Percentiles rank a stretch among this genome's conserved stretches.
These are phyloP conservation scores for Oostethus manadensis DNA, from an alignment of 2,113 vertebrate genomes.

Conservation along the genomic window DNA sequence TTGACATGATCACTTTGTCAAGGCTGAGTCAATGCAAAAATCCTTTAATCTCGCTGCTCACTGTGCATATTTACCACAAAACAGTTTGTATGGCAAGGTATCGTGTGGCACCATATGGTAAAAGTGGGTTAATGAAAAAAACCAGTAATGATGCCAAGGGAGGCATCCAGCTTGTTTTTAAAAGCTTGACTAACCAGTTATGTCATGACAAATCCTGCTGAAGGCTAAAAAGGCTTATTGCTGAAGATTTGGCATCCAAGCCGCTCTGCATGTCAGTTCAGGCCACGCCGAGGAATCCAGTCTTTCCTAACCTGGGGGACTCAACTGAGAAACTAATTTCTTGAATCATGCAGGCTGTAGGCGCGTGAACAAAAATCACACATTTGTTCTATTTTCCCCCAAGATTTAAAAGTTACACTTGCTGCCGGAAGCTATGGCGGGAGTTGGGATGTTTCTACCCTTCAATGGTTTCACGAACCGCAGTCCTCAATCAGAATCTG, in stretches of 20 bases:
- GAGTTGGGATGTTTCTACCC: conserved; percentile 29
- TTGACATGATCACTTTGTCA: too few relatives aligned
- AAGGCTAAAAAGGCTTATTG: conserved; percentile 33
- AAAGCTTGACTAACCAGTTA: conserved; percentile 57
- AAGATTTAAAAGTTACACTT: conserved; percentile 32
- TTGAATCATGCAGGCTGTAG: conserved; percentile 51
- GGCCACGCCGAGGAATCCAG: conserved; percentile 33
- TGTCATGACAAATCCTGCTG: conserved; percentile 49
- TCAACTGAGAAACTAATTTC: conserved; percentile 30
- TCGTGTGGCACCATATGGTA: conserved; percentile 15
- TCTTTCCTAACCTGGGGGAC: conserved; percentile 41
- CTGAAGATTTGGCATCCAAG: conserved; percentile 31
- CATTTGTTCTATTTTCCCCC: conserved; percentile 43
- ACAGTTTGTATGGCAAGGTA: background rate
- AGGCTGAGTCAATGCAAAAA: too few relatives aligned
- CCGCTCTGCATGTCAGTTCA: conserved; percentile 43
- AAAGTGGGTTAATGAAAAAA: conserved; percentile 18
- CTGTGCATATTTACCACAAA: background rate
- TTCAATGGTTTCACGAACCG: conserved; percentile 32
- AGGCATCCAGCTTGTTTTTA: conserved; percentile 44
- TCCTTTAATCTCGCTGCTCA: too few relatives aligned
- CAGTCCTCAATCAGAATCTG: conserved; percentile 22
- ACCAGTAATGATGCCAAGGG: conserved; percentile 26
- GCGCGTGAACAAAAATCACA: conserved; percentile 35
- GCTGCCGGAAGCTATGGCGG: conserved; percentile 35